Base-by-base conservation (phyloP, 2,888 invertebrate species). In the Pristionchus japonicus region DNA sequence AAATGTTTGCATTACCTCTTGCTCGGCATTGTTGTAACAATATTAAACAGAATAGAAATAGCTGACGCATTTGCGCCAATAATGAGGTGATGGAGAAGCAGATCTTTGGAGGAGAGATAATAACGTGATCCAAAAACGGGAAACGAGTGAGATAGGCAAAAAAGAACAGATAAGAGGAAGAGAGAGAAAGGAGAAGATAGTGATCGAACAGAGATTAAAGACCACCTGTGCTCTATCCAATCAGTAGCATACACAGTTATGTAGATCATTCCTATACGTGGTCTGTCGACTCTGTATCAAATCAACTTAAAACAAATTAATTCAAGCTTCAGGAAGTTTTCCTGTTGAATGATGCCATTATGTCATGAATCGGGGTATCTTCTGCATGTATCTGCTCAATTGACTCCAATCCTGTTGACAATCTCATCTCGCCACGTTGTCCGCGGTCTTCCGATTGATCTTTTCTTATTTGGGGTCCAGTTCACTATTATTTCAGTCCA, bases 1-100 rank as follows among this genome's bases (percentile, higher is more conserved):
- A n/a, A n/a, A n/a, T n/a, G n/a, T n/a, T n/a, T n/a, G 27, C 43
- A n/a, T 64, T n/a, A 85, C 85, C 85, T 85, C 85, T 34, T 9
- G 85, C 27, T 27, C 34, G 15, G 43, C 64, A 64, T 37, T 40
- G n/a, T 27, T 37, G 57, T 15, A 85, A 40, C 4, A 85, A 61
- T 27, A 85, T 4, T 64, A 64, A 40, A 31, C 9, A 27, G 37
- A 85, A 85, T 37, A 23, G 15, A 57, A 82, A 27, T 61, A 43
- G 37, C 6, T 3, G 85, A 15, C 37, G 85, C 43, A 85, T 57
- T 37, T 20, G 37, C 31, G 47, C 20, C 27, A n/a, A 61, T 27
- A 34, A 43, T 40, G 34, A 57, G 82, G 31, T 52, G 82, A 31
- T 31, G 31, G 49, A 82, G 52, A 34, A n/a, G 37, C 1, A 52